These are phyloP conservation scores for Brachypterus glaber DNA, from an alignment of 2,888 invertebrate species.

Conservation along the genomic window DNA sequence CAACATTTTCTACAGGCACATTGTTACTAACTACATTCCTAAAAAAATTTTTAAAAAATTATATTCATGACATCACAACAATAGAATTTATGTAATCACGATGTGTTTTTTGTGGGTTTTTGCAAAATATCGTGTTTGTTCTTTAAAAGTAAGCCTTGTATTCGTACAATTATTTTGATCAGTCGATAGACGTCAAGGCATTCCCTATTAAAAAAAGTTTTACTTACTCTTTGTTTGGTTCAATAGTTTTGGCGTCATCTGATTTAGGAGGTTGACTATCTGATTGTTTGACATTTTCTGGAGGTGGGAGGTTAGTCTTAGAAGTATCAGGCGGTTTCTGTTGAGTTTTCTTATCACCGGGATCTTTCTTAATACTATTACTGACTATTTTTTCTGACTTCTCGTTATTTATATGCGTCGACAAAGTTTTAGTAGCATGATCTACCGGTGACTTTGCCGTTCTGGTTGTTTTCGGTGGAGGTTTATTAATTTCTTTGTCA, in stretches of 20 bases:
- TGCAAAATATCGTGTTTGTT: no score
- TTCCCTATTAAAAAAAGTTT: no score
- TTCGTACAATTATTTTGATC: no score
- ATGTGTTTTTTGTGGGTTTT: no score
- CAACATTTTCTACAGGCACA: conserved; percentile 18
- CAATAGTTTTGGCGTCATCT: conserved; percentile 1
- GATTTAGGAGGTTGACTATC: not conserved
- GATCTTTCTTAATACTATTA: conserved; percentile 8
- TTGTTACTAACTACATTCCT: conserved; percentile 15
- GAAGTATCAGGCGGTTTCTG: conserved; percentile 23
- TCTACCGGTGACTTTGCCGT: conserved; percentile 25
- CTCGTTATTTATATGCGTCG: conserved; percentile 13
- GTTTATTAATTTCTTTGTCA: conserved; percentile 10
- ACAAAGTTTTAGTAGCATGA: conserved; percentile 21
- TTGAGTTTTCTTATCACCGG: conserved; percentile 14
- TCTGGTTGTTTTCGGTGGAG: conserved; percentile 13
- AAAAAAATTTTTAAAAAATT: conserved; percentile 6
- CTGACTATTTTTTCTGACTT: conserved; percentile 4
- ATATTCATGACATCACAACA: not conserved
- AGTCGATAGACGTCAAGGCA: no score
- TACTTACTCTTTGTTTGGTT: conserved; percentile 19
- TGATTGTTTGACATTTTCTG: not conserved
- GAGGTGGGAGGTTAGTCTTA: not conserved
- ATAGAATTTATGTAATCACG: no score
- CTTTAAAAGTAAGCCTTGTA: no score